Percentiles rank a stretch among this genome's conserved stretches.
phyloP scores from a whole-genome alignment of 2,888 invertebrate species.

The Vanessa cardui region DNA sequence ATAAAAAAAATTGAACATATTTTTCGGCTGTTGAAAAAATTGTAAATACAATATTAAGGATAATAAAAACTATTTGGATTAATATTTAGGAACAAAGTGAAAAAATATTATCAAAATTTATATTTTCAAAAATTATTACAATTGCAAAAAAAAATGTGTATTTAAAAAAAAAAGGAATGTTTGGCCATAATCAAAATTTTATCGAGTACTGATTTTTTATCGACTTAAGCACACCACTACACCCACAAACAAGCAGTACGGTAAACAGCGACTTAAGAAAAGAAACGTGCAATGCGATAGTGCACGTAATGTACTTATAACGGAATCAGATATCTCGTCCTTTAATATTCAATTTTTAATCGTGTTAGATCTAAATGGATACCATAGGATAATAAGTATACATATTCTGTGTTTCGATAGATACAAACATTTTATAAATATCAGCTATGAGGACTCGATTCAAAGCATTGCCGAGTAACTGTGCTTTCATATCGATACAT shows the following conservation, averaged over 20 bases:
- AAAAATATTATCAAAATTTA: conserved; percentile 83
- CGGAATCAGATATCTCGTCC: conserved; percentile 68
- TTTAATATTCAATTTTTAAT: conserved; percentile 38
- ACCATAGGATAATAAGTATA: conserved; percentile 42
- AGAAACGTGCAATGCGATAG: conserved; percentile 73
- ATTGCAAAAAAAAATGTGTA: conserved; percentile 74
- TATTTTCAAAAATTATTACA: conserved; percentile 84
- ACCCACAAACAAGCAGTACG: conserved; percentile 74
- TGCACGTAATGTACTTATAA: conserved; percentile 67
- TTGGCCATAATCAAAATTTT: conserved; percentile 79
- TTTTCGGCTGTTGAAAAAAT: conserved; percentile 84
- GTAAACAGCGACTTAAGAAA: conserved; percentile 71
- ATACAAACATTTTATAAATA: conserved; percentile 40
- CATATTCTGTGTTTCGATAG: conserved; percentile 43
- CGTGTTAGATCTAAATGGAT: conserved; percentile 43
- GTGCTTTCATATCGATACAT: conserved; percentile 44
- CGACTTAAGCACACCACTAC: conserved; percentile 75
- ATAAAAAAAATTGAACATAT: conserved; percentile 80
- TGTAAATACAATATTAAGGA: conserved; percentile 83
- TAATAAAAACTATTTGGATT: conserved; percentile 83
- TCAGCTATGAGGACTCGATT: conserved; percentile 38
- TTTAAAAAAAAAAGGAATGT: conserved; percentile 75
- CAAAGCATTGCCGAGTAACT: conserved; percentile 40
- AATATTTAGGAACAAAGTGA: conserved; percentile 82
- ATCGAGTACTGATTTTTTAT: conserved; percentile 74